Evolutionary conservation across 1,140 invertebrate species (phyloP), one percentile per base, ranked within the genome.

Genomic region (Drosophila arawakana): DNA sequence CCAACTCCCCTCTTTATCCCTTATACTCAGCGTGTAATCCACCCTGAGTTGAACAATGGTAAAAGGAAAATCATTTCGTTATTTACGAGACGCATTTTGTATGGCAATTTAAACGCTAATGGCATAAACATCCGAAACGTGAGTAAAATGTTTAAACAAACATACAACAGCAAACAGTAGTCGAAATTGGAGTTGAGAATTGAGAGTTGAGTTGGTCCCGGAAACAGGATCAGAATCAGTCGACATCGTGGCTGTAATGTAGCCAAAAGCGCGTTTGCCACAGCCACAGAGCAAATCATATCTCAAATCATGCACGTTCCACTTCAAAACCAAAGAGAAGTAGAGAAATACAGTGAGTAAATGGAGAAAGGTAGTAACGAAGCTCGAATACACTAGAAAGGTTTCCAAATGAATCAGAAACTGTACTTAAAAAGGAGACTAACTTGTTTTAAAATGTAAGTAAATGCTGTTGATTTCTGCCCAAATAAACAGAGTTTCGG

Each of bases 31-130:
- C 11, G 30, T 1, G 11, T 9, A 7, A 18, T 15, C 10, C 18
- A 39, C 21, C 50, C 9, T 2, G 15, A 10, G 2, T 37, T 10
- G 34, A 60, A 69, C 57, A 73, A 67, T 67, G 47, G 55, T 3
- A 39, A 47, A 50, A 49, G 61, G 52, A 47, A 66, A 69, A 73
- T 39, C 71, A 60, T 72, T 86, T 73, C 67, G 66, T 86, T 86
- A 81, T 81, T 86, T 86, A 86, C 82, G 79, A 76, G 76, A 80
- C 83, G 80, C 84, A 77, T 75, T 86, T 84, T 84, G 84, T 88
- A 89, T 89, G 84, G 84, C 77, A 88, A 88, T 84, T 88, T 88
- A 88, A 88, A 89, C 84, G 84, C 84, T 88, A 88, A 88, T 88
- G 84, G 84, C 84, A 88, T 83, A 88, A 88, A 88, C 84, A 88